Base-by-base conservation (phyloP, 2,888 invertebrate genomes). In the Apodemia mormo region DNA sequence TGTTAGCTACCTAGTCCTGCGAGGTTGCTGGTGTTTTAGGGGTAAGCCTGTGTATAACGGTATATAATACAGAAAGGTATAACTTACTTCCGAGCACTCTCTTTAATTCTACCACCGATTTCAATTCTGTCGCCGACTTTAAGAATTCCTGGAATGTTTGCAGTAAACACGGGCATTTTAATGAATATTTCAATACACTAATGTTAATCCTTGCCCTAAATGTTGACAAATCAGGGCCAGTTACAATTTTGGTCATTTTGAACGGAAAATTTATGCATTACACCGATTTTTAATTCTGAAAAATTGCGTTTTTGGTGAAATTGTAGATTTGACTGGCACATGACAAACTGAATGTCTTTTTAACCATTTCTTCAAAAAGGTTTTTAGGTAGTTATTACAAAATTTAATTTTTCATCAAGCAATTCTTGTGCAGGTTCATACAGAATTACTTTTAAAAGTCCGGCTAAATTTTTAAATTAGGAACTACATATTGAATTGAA, bases 91-190 rank as follows among this genome's bases (percentile, higher is more conserved):
- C 92, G 81, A 45, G 92, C 92, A 78, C 89, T 90, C 69, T 92
- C 90, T 75, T 90, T 92, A 75, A 92, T 93, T 85, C 89, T 90
- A 52, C 92, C 92, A 61, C 92, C 92, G 71, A 93, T 92, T 83
- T 92, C 92, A 64, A 93, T 91, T 75, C 85, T 85, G 73, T 93
- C 92, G 6, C 92, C 92, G 70, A 92, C 81, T 80, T 90, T 90
- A 64, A 93, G 85, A 7, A 82, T 40, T 40, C 81, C 82, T 1
- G 92, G 92, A 74, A 93, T 86, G 73, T 92, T 92, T 7, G 92
- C 90, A 12, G 92, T 91, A 71, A 93, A 93, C 7, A 92, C 88
- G 49, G 92, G 92, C 92, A 93, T 93, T 82, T 83, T 87, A 71
- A 56, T 54, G 70, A 70, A 67, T 69, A 74, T 73, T 73, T 71